phyloP scores from a whole-genome alignment of 2,797 vertebrate genomes.

The Myiotriccus ornatus region DNA sequence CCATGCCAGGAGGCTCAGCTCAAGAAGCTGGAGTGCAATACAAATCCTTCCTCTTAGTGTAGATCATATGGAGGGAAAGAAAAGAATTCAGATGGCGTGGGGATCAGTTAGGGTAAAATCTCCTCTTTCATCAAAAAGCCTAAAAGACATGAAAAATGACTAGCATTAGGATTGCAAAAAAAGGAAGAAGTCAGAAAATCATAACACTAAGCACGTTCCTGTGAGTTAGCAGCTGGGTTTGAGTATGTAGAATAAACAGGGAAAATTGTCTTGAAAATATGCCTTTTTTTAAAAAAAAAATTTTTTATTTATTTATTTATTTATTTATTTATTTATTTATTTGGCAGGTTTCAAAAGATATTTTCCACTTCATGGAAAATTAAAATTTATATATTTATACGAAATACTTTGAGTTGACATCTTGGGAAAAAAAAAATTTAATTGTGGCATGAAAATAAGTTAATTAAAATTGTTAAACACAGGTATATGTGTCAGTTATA shows the following conservation, averaged over 20 bases:
- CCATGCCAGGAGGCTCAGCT: neutral
- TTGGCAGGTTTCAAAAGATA: neutral
- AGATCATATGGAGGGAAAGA: neutral
- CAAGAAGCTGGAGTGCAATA: neutral
- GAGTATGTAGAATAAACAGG: neutral
- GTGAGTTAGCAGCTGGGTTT: neutral
- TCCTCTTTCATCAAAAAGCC: neutral
- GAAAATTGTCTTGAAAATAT: neutral
- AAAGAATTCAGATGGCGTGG: neutral
- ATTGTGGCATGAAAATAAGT: neutral
- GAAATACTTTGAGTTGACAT: neutral
- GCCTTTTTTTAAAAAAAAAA: neutral
- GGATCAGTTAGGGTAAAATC: neutral
- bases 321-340: neutral
- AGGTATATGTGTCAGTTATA: neutral
- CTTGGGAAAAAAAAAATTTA: neutral
- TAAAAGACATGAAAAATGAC: neutral
- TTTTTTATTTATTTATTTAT: neutral
- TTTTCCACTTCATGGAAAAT: neutral
- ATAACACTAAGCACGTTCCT: neutral
- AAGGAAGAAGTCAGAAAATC: neutral
- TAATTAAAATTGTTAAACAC: neutral
- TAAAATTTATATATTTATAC: neutral
- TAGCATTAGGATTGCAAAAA: neutral
- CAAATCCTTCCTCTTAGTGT: neutral